Base-by-base conservation (phyloP, 2,888 invertebrate species). In the Pammene fasciana region DNA sequence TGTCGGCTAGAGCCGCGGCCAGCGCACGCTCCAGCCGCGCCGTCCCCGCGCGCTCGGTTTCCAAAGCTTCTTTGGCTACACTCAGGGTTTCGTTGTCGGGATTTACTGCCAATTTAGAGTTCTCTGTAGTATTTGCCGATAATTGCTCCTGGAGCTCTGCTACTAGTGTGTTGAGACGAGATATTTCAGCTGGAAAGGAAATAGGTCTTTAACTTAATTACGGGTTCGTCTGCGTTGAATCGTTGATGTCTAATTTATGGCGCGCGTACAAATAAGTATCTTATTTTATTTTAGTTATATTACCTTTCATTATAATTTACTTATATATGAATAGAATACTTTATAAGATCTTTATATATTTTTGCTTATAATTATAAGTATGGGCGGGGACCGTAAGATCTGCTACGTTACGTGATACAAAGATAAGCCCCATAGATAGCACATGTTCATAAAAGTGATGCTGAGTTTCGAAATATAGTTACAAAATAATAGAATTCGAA, bases 1-100 rank as follows among this genome's bases (percentile, higher is more conserved):
- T 91, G 68, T 90, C 90, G 4, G 87, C 81, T 38, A 90, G 73
- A 18, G 92, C 90, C 0, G 87, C 78, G 7, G 87, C 84, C 60
- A 92, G 74, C 0, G 91, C 86, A 41, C 79, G 77, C 74, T 90
- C 89, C 7, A 92, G 77, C 50, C 84, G 82, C 6, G 83, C 83
- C 0, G 85, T 74, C 0, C 88, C 89, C 50, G 85, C 82, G 67
- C 86, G 78, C 75, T 91, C 91, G 0, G 86, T 84, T 75, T 88
- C 88, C 54, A 90, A 73, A 9, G 84, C 84, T 5, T 86, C 83
- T 38, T 84, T 79, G 0, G 86, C 71, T 75, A 90, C 90, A 14
- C 74, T 68, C 13, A 88, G 70, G 0, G 82, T 78, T 68, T 88
- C 84, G 36, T 72, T 45, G 57, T 86, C 84, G 6, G 74, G 75